Conservation (phyloP, 2,113 vertebrate species). For the Lathamus discolor region DNA sequence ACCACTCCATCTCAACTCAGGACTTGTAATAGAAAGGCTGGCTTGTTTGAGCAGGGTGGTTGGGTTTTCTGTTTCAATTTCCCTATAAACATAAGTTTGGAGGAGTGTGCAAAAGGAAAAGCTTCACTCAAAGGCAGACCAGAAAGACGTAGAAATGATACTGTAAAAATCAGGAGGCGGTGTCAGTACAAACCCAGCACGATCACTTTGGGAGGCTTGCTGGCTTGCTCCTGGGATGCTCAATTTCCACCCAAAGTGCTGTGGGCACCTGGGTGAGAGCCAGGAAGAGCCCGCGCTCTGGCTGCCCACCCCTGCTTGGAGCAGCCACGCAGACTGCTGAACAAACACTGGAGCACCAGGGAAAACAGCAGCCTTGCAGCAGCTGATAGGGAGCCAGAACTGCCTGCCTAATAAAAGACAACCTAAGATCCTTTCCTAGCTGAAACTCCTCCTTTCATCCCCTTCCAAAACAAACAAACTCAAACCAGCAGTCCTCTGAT, state of each 20-base stretch:
- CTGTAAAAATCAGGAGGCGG: fast-evolving
- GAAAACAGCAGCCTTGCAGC: fast-evolving
- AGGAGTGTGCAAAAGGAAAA: not conserved
- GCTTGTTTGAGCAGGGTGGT: not conserved
- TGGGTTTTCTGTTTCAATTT: not conserved
- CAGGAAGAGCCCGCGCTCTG: fast-evolving
- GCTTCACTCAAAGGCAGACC: fast-evolving
- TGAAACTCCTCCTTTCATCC: not conserved
- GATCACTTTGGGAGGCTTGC: fast-evolving
- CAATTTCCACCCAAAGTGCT: fast-evolving
- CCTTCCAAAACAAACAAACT: not conserved
- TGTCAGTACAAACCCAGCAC: not conserved
- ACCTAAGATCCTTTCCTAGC: fast-evolving
- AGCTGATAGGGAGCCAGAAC: fast-evolving
- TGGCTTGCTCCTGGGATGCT: fast-evolving
- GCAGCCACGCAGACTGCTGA: fast-evolving
- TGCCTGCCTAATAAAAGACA: fast-evolving
- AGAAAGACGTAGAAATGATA: not conserved
- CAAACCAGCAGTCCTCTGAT: fast-evolving
- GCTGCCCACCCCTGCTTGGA: fast-evolving
- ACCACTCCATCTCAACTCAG: fast-evolving
- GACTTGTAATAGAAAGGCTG: not conserved
- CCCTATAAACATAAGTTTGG: not conserved
- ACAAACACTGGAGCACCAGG: fast-evolving
- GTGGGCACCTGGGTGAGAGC: fast-evolving